These are phyloP conservation scores for Ceuthmochares aereus DNA, from an alignment of 2,113 vertebrate species.

Conservation along the genomic window DNA sequence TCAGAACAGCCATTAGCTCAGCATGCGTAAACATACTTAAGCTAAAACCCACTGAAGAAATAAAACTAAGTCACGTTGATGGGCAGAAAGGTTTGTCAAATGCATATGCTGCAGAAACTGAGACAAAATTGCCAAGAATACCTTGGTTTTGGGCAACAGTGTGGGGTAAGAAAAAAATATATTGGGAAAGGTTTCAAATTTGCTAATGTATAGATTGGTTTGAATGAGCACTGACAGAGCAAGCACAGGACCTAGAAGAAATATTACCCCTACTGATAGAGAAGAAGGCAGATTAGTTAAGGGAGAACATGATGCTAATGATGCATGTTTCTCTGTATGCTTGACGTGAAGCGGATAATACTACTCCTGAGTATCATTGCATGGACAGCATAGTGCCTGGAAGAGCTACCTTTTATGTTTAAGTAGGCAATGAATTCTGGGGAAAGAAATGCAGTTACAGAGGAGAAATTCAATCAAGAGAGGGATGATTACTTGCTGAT, in stretches of 20 bases:
- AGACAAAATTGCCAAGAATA: neutral
- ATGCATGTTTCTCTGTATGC: neutral
- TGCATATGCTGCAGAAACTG: neutral
- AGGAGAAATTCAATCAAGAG: neutral
- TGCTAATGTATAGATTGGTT: neutral
- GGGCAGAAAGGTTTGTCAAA: neutral
- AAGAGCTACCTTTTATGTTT: neutral
- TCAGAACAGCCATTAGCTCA: neutral
- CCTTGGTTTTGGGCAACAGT: neutral
- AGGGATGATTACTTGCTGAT: neutral
- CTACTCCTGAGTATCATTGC: neutral
- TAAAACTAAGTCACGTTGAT: neutral
- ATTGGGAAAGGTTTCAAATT: neutral
- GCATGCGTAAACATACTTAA: too few species aligned
- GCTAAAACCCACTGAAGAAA: neutral
- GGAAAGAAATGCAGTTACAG: neutral
- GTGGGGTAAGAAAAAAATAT: neutral
- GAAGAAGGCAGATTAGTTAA: neutral
- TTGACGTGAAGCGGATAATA: neutral
- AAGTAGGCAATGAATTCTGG: neutral
- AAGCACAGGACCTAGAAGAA: neutral
- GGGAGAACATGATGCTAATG: neutral
- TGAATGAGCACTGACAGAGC: neutral
- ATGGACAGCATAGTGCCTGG: neutral
- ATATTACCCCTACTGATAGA: neutral